A percentile compares a stretch with the other conserved stretches of the same genome.
These are phyloP conservation scores for Brienomyrus longianalis DNA, from an alignment of 2,113 vertebrate species.

Conservation along the genomic window DNA sequence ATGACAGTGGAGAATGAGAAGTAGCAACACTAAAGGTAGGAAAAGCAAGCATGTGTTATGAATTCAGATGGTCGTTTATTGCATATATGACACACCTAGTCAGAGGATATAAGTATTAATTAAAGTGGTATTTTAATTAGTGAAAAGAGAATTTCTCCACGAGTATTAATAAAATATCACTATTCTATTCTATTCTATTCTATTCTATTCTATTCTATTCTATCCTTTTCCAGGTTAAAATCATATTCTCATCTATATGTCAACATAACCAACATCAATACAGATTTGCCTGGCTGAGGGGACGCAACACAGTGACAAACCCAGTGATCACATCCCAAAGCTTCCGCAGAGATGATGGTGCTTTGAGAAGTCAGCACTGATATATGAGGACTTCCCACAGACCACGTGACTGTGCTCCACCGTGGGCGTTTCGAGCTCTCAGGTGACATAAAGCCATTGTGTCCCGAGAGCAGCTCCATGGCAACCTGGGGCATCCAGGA, in stretches of 20 bases:
- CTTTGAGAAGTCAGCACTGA: neutral
- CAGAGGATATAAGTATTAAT: neutral
- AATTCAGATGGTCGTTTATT: neutral
- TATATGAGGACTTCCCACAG: neutral
- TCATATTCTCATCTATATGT: neutral
- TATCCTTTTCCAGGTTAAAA: neutral
- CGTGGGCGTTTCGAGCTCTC: neutral
- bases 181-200: neutral
- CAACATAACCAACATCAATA: neutral
- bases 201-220: neutral
- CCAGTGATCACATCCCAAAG: neutral
- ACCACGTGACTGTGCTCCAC: neutral
- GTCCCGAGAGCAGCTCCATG: neutral
- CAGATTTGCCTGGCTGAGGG: neutral
- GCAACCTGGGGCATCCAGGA: neutral
- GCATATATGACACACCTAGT: neutral
- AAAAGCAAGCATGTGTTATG: neutral
- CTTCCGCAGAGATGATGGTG: neutral
- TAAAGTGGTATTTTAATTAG: neutral
- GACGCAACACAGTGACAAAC: neutral
- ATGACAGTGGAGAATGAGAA: neutral
- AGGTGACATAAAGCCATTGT: neutral
- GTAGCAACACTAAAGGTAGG: neutral
- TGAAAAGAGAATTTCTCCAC: neutral
- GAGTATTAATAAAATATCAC: neutral